These are phyloP conservation scores for Naso thynnoides DNA, from an alignment of 2,797 vertebrate species.

Conservation along the genomic window DNA sequence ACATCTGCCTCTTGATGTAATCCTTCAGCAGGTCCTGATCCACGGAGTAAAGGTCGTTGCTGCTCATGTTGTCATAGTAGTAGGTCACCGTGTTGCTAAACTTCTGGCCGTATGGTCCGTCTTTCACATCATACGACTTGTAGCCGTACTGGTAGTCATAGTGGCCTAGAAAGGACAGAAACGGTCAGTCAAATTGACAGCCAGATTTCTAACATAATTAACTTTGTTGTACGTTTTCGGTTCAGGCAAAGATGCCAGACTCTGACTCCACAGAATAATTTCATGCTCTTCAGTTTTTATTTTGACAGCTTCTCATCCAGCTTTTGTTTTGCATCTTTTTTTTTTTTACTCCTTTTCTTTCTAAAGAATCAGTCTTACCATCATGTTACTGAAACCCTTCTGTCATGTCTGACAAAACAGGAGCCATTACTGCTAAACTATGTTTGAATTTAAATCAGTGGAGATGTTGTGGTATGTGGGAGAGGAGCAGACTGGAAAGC, in stretches of 20 bases:
- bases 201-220: background rate
- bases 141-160: conserved; percentile 95
- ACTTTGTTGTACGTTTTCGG: background rate
- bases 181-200: background rate
- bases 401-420: too few relatives aligned
- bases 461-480: background rate
- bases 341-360: too few relatives aligned
- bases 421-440: background rate
- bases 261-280: background rate
- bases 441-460: background rate
- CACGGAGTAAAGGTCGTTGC: conserved; percentile 91
- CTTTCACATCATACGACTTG: conserved; percentile 91
- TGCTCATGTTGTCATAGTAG: conserved; percentile 98
- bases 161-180: conserved; percentile 85
- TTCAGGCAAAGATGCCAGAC: background rate
- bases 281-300: background rate
- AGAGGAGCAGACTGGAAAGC: too few relatives aligned
- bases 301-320: background rate
- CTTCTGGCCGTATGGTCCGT: conserved; percentile 90
- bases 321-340: background rate
- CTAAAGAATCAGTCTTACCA: too few relatives aligned
- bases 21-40: conserved; percentile 98
- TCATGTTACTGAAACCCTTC: background rate
- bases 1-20: conserved; percentile 99
- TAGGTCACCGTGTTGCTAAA: conserved; percentile 94